These are phyloP conservation scores for Didymodactylos carnosus DNA, from an alignment of 2,888 invertebrate genomes.

Conservation along the genomic window DNA sequence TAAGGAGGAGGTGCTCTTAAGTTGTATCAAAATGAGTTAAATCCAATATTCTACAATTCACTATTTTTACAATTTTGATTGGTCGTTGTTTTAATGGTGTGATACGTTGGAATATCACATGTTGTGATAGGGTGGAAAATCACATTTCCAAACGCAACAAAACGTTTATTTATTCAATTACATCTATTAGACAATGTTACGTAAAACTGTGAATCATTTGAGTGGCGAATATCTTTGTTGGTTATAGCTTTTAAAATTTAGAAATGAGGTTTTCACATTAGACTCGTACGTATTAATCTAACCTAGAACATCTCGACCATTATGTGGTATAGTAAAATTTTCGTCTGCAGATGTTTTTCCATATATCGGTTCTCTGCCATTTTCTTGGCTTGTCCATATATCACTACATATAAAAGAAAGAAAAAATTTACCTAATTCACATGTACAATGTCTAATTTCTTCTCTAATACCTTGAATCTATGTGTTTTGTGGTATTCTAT, in stretches of 20 bases:
- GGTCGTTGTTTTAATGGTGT: conserved; percentile 47
- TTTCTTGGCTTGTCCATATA: conserved; percentile 29
- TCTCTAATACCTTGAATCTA: conserved; percentile 47
- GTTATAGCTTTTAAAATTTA: conserved; percentile 41
- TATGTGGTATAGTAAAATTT: conserved; percentile 47
- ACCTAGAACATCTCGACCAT: conserved; percentile 35
- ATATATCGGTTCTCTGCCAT: conserved; percentile 33
- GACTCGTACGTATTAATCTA: background rate
- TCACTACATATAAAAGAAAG: conserved; percentile 23
- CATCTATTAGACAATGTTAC: conserved; percentile 45
- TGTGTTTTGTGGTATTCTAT: conserved; percentile 47
- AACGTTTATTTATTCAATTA: conserved; percentile 40
- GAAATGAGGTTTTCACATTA: too few relatives aligned
- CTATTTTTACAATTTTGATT: conserved; percentile 24
- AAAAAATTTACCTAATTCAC: background rate
- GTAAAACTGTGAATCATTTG: conserved; percentile 51
- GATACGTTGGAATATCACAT: conserved; percentile 46
- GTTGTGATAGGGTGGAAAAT: conserved; percentile 41
- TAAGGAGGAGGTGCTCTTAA: too few relatives aligned
- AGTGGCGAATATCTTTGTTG: conserved; percentile 46
- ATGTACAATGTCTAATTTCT: background rate
- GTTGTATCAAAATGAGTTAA: conserved; percentile 3
- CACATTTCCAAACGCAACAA: conserved; percentile 55
- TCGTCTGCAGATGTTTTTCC: conserved; percentile 41
- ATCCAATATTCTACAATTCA: conserved; percentile 23